Percentiles rank a stretch among this genome's conserved stretches.
These are phyloP conservation scores for Philonicus albiceps DNA, from an alignment of 2,888 invertebrate genomes.

Conservation along the genomic window DNA sequence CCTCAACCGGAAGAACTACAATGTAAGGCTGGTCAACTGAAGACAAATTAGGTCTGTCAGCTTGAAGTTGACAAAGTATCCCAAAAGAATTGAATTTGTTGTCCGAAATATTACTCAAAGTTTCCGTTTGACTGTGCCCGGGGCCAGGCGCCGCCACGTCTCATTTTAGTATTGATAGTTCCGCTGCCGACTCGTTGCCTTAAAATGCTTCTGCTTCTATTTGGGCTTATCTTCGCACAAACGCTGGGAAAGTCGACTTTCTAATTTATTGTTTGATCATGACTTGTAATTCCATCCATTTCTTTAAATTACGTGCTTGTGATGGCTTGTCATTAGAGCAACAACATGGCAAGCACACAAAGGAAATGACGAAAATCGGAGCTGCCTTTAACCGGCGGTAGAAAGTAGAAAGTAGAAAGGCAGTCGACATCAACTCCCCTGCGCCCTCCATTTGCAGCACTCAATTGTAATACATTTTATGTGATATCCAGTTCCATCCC, in stretches of 20 bases:
- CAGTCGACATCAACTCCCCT: background rate
- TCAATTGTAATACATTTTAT: background rate
- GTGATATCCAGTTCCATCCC: slow-evolving; percentile 19
- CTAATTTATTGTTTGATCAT: slow-evolving; percentile 47
- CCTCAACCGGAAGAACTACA: background rate
- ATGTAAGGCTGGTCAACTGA: slow-evolving; percentile 34
- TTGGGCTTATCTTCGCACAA: background rate
- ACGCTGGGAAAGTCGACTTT: slow-evolving; percentile 36
- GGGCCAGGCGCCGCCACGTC: slow-evolving; percentile 13
- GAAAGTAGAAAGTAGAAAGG: background rate
- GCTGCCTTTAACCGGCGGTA: background rate
- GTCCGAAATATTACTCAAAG: slow-evolving; percentile 39
- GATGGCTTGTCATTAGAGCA: slow-evolving; percentile 46
- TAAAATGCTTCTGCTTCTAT: background rate
- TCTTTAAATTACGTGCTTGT: slow-evolving; percentile 47
- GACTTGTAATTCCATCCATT: slow-evolving; percentile 47
- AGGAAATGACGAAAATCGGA: slow-evolving; percentile 3
- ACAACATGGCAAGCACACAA: slow-evolving; percentile 26
- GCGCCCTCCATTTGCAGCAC: background rate
- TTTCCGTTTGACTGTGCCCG: background rate
- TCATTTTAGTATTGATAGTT: slow-evolving; percentile 26
- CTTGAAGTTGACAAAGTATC: slow-evolving; percentile 46
- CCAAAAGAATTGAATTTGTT: slow-evolving; percentile 47
- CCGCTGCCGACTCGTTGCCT: background rate
- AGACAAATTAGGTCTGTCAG: slow-evolving; percentile 46